A percentile compares a stretch with the other conserved stretches of the same genome.
Conservation (phyloP, 2,113 vertebrate genomes). For the Ellobius talpinus region DNA sequence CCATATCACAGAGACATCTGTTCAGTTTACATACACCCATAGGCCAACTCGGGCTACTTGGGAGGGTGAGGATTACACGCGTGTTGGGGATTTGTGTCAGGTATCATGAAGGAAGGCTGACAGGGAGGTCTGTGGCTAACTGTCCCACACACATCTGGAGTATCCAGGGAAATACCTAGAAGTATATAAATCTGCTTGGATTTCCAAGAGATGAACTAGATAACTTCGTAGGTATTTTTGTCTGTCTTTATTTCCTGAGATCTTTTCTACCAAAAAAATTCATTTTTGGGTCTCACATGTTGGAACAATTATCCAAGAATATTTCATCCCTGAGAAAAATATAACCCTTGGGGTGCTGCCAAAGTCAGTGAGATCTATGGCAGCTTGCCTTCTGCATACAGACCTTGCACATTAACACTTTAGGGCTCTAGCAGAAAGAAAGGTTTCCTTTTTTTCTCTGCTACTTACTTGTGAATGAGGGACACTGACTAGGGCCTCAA, state of each 20-base stretch:
- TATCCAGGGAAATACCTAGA: conserved; percentile 56
- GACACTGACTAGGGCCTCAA: conserved; percentile 27
- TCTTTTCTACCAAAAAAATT: conserved; percentile 53
- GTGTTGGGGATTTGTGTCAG: not conserved
- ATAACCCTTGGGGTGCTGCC: conserved; percentile 82
- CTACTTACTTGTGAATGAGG: conserved; percentile 63
- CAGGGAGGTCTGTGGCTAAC: conserved; percentile 51
- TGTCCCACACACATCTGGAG: conserved; percentile 45
- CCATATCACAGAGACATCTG: conserved; percentile 61
- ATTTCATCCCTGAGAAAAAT: conserved; percentile 84
- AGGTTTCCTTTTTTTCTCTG: conserved; percentile 32
- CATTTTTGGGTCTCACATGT: conserved; percentile 77
- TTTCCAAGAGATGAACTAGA: conserved; percentile 71
- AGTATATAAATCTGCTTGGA: conserved; percentile 64
- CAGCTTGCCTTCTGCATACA: conserved; percentile 80
- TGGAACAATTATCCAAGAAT: conserved; percentile 84
- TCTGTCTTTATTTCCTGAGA: conserved; percentile 74
- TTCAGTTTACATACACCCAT: conserved; percentile 8
- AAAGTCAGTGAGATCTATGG: conserved; percentile 81
- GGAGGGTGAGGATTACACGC: not conserved
- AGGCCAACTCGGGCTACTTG: conserved; percentile 8
- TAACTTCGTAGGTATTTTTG: conserved; percentile 75
- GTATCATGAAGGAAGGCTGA: not conserved
- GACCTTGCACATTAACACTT: conserved; percentile 80
- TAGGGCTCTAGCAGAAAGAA: conserved; percentile 67